phyloP scores from a whole-genome alignment of 2,888 invertebrate genomes.

The Scaptomyza polygonia region DNA sequence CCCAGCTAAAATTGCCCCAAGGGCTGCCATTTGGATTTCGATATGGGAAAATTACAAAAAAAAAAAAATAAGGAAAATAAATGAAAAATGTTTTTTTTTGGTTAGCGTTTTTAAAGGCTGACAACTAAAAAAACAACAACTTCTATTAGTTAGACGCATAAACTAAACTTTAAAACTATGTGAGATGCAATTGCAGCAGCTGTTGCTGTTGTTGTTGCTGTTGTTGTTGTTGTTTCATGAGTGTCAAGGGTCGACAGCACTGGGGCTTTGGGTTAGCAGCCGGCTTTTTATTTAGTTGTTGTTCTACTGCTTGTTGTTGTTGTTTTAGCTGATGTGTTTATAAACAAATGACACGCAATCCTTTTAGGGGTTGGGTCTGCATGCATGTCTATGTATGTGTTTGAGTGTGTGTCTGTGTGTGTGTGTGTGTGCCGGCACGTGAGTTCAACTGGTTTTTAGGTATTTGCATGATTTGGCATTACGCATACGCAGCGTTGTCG shows the following conservation, averaged over 20 bases:
- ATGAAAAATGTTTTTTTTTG: constrained; percentile 7
- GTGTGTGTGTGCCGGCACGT: constrained; percentile 33
- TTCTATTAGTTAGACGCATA: not conserved
- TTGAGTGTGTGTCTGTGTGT: not conserved
- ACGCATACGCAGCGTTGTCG: constrained; percentile 67
- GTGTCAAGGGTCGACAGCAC: constrained; percentile 59
- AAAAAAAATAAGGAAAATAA: not conserved
- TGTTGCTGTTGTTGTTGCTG: constrained; percentile 20
- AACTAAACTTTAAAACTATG: not conserved
- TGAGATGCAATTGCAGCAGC: constrained; percentile 41
- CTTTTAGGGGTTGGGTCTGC: constrained; percentile 58
- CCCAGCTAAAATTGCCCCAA: constrained; percentile 43
- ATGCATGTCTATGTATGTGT: constrained; percentile 41
- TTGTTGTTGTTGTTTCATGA: constrained; percentile 30
- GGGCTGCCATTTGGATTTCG: constrained; percentile 47
- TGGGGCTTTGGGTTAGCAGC: constrained; percentile 61
- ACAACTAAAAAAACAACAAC: not conserved
- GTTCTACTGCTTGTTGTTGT: constrained; percentile 18
- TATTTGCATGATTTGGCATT: constrained; percentile 62
- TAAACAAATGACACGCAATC: constrained; percentile 83
- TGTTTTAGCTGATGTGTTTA: constrained; percentile 69
- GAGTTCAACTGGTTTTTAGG: constrained; percentile 38
- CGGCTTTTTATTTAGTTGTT: constrained; percentile 16
- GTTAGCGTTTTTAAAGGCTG: constrained; percentile 7
- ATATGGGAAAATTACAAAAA: constrained; percentile 19